phyloP scores from a whole-genome alignment of 2,797 vertebrate species.

The Scleropages formosus region DNA sequence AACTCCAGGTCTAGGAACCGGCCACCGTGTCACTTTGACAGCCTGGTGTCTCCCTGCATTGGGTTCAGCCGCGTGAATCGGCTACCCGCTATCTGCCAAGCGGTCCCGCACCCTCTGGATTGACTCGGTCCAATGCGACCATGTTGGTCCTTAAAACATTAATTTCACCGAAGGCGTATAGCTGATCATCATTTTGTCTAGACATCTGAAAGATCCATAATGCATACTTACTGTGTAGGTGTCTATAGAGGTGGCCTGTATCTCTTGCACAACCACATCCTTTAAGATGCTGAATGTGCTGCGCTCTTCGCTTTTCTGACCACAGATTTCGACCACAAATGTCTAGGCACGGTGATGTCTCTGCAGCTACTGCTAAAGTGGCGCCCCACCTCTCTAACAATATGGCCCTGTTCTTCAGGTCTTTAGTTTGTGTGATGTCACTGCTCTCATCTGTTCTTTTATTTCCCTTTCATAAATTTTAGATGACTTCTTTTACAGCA shows the following conservation, averaged over 20 bases:
- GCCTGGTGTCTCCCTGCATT: slow-evolving; percentile 29
- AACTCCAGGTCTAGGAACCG: no score
- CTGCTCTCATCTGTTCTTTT: neutral
- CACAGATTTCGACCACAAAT: neutral
- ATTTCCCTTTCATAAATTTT: no score
- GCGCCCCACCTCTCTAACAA: neutral
- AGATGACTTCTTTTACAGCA: no score
- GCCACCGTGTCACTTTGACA: slow-evolving; percentile 24
- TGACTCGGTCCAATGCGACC: no score
- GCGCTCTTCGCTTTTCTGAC: neutral
- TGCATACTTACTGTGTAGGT: neutral
- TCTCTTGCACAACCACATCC: neutral
- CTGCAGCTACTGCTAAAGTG: neutral
- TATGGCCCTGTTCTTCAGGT: no score
- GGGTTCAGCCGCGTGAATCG: neutral
- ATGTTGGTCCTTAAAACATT: no score
- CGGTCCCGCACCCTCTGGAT: no score
- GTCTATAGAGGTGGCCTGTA: neutral
- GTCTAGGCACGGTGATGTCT: neutral
- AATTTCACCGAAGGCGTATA: no score
- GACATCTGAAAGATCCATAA: neutral
- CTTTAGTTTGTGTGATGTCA: neutral
- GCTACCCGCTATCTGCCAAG: neutral
- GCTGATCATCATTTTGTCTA: no score
- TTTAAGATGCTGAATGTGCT: slow-evolving; percentile 8